These are phyloP conservation scores for Macrochelys suwanniensis DNA, from an alignment of 2,797 vertebrate species.

Conservation along the genomic window DNA sequence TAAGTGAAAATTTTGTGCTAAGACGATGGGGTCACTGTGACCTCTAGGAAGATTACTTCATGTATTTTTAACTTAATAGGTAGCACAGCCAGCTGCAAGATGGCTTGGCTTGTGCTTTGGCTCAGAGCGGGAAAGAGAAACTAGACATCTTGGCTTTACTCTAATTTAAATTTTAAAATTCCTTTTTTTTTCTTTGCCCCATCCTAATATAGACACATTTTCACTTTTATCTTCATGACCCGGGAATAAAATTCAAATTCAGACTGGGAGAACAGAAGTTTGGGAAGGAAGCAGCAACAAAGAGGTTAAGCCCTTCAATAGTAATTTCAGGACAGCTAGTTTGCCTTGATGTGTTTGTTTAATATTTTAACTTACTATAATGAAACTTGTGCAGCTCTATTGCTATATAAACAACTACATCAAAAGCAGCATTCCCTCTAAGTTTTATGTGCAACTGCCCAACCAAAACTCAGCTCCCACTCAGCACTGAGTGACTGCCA, in stretches of 20 bases:
- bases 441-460: accelerated
- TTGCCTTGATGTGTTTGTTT: neutral
- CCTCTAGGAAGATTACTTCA: constrained; percentile 65
- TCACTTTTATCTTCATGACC: constrained; percentile 53
- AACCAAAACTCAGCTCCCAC: neutral
- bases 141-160: constrained; percentile 38
- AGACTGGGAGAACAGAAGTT: neutral
- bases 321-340: neutral
- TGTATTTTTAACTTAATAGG: constrained; percentile 63
- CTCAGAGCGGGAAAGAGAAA: constrained; percentile 49
- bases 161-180: constrained; percentile 53
- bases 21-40: constrained; percentile 44
- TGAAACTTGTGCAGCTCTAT: neutral
- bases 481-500: accelerated
- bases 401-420: neutral
- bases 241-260: constrained; percentile 43
- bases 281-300: neutral
- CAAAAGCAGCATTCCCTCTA: neutral
- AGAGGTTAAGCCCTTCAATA: neutral
- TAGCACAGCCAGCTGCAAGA: constrained; percentile 56
- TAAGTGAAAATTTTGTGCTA: constrained; percentile 56
- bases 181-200: constrained; percentile 56
- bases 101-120: constrained; percentile 49
- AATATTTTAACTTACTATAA: neutral
- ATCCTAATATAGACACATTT: constrained; percentile 47